Conservation (phyloP, 2,797 vertebrate species). For the Bothrops alternatus region DNA sequence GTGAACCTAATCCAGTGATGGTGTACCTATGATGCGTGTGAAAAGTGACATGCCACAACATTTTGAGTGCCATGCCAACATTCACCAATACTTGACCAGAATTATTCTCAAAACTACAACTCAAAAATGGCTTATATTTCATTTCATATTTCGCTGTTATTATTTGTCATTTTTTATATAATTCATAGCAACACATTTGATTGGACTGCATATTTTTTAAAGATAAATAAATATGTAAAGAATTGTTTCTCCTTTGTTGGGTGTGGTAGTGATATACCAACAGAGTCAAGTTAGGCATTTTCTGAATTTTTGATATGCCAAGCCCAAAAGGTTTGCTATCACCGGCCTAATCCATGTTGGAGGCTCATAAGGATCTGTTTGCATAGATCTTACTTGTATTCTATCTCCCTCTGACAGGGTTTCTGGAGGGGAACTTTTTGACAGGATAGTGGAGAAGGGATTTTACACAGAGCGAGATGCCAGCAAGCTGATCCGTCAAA, state of each 20-base stretch:
- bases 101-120: not conserved
- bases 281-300: not conserved
- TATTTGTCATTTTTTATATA: not conserved
- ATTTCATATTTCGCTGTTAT: not conserved
- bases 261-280: not conserved
- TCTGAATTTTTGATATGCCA: not conserved
- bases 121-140: not conserved
- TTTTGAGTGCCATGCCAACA: not conserved
- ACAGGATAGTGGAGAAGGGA: constrained; percentile 96
- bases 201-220: not conserved
- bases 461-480: constrained; percentile 97
- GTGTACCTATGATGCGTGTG: not conserved
- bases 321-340: not conserved
- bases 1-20: not conserved
- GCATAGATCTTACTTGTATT: not conserved
- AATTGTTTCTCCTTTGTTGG: not conserved
- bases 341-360: not conserved
- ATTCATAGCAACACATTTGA: not conserved
- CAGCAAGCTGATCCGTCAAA: constrained; percentile 94
- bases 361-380: not conserved
- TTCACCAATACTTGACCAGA: not conserved
- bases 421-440: constrained; percentile 94
- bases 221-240: not conserved
- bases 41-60: not conserved
- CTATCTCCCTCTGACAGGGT: constrained; percentile 72